A percentile compares a stretch with the other conserved stretches of the same genome.
phyloP scores from a whole-genome alignment of 2,888 invertebrate species.

The Amphipyra tragopoginis region DNA sequence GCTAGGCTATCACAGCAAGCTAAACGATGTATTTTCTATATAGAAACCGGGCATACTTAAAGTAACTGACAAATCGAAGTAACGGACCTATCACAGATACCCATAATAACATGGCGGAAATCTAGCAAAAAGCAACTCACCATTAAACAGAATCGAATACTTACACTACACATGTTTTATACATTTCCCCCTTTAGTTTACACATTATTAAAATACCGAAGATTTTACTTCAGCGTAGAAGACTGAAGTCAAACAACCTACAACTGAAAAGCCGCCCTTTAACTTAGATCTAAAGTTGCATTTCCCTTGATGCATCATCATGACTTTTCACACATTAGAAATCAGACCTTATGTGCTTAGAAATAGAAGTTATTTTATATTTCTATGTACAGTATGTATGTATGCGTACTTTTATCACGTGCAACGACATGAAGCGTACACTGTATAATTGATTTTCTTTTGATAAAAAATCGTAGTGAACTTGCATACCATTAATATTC shows the following conservation, averaged over 20 bases:
- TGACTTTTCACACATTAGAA: slow-evolving; percentile 18
- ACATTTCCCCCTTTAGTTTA: slow-evolving; percentile 61
- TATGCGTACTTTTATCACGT: slow-evolving; percentile 55
- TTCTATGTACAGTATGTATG: slow-evolving; percentile 25
- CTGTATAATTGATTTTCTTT: slow-evolving; percentile 65
- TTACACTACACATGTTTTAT: slow-evolving; percentile 55
- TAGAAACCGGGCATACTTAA: too few species aligned
- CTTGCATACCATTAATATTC: slow-evolving; percentile 50
- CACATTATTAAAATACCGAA: slow-evolving; percentile 67
- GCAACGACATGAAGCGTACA: slow-evolving; percentile 47
- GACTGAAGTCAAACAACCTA: slow-evolving; percentile 5
- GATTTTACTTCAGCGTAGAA: slow-evolving; percentile 48
- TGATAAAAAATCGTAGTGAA: slow-evolving; percentile 59
- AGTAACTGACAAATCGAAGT: slow-evolving; percentile 28
- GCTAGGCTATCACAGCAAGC: too few species aligned
- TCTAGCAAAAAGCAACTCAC: slow-evolving; percentile 44
- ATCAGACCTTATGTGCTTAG: slow-evolving; percentile 15
- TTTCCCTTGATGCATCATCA: slow-evolving; percentile 3
- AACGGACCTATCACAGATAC: slow-evolving; percentile 25
- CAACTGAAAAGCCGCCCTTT: slow-evolving; percentile 14
- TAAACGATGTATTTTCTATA: too few species aligned
- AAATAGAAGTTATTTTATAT: slow-evolving; percentile 26
- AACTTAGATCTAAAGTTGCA: neutral
- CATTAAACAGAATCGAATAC: slow-evolving; percentile 50
- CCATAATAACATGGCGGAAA: slow-evolving; percentile 31